A percentile compares a stretch with the other conserved stretches of the same genome.
Conservation (phyloP, 2,113 vertebrate genomes). For the Rhizomys pruinosus region DNA sequence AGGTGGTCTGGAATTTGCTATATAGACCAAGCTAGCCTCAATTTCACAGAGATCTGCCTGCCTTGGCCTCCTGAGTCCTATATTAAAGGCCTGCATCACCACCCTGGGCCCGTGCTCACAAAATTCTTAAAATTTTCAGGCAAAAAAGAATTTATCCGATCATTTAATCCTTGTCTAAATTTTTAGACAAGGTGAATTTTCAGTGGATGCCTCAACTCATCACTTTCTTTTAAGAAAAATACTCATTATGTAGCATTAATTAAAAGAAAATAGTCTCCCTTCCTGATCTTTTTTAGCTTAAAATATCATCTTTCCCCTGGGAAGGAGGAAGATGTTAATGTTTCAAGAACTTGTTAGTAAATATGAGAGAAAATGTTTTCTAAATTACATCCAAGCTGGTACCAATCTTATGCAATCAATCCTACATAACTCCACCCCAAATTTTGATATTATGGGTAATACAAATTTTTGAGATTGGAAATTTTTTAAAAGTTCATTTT, state of each 20-base stretch:
- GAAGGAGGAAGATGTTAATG: slow-evolving; percentile 59
- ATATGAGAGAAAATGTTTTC: not conserved
- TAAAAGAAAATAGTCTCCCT: not conserved
- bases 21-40: too few relatives aligned
- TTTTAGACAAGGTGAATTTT: not conserved
- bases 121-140: not conserved
- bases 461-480: not conserved
- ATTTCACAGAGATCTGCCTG: too few relatives aligned
- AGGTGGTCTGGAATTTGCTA: too few relatives aligned
- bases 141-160: not conserved
- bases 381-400: not conserved
- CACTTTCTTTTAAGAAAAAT: slow-evolving; percentile 20
- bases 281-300: not conserved
- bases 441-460: not conserved
- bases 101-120: too few relatives aligned
- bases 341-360: slow-evolving; percentile 33
- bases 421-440: not conserved
- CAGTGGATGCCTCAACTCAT: not conserved
- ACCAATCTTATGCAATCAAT: not conserved
- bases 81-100: too few relatives aligned
- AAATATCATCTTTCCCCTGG: not conserved
- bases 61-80: too few relatives aligned
- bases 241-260: not conserved
- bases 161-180: not conserved
- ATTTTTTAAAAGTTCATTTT: not conserved